Evolutionary conservation across 2,797 vertebrate genomes (phyloP), one percentile per base, ranked within the genome.

Genomic region (Tapera naevia): DNA sequence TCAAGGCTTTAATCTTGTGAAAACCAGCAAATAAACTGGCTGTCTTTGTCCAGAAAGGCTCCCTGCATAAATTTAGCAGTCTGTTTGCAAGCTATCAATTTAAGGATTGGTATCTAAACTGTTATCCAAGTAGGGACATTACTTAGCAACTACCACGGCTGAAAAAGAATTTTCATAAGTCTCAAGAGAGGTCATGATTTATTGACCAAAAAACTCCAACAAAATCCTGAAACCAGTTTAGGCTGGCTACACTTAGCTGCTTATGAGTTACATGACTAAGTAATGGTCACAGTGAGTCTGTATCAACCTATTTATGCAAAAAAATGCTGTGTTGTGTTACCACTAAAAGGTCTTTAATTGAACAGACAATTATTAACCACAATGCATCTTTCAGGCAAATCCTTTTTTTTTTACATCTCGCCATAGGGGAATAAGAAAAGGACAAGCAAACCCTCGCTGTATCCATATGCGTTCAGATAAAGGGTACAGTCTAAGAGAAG

Each of bases 81-180:
- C 76, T 79, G 74, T 62, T 91, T 93, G 89, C 82, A 91, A 95
- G 84, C 80, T 82, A 91, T 87, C 93, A 96, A 67, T 93, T 96
- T 93, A 91, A 94, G 94, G 85, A 88, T 65, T 82, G 74, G 91
- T 95, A 94, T 86, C 86, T 91, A 35, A 93, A 96, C 93, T 91
- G 86, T 89, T 94, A 95, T 71, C 89, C 95, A 96, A 96, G 93
- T 89, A 95, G 67, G 89, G 93, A 86, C 91, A 95, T 96, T 91
- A 94, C 89, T 93, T 82, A 95, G 94, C 83, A 95, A 94, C 89
- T 89, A 75, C 58, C 75, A 94, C 0, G 1, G 83, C 93, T 94
- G 90, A 94, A 93, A 96, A 96, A 92, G 91, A 95, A 96, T 94
- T 88, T 94, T 96, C 69, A 28, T 89, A 94, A 88, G 88, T 91